Evolutionary conservation across 1,140 invertebrate species (phyloP).

Genomic region (Araneus ventricosus): DNA sequence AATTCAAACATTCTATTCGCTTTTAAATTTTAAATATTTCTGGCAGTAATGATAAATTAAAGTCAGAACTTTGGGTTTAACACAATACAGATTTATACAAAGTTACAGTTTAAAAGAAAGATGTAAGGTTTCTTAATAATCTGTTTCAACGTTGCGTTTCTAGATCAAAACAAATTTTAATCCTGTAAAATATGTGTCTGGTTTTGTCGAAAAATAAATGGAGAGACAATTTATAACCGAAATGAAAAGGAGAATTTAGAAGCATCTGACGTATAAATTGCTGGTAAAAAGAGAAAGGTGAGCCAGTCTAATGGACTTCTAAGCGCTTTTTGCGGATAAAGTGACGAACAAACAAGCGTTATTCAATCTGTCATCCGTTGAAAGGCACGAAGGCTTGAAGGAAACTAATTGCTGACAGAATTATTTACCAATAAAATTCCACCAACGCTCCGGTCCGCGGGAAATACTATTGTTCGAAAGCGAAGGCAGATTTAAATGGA

Average conservation of each 20-base stretch:
- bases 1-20: no score
- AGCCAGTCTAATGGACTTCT: not conserved
- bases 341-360: constrained; percentile 31
- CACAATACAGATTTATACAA: no score
- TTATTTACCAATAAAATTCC: constrained; percentile 70
- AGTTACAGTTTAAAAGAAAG: no score
- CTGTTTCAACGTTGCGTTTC: no score
- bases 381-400: constrained; percentile 25
- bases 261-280: not conserved
- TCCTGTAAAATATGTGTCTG: no score
- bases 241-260: not conserved
- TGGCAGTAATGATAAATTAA: no score
- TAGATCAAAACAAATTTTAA: no score
- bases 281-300: not conserved
- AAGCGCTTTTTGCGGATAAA: not conserved
- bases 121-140: no score
- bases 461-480: constrained; percentile 57
- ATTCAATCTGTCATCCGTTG: constrained; percentile 34
- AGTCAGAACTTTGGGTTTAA: no score
- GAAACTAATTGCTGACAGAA: constrained; percentile 67
- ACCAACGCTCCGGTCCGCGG: constrained; percentile 8
- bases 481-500: constrained; percentile 60
- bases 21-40: no score
- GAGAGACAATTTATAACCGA: no score
- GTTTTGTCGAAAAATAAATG: no score